Conservation (phyloP, 92 coral and sea anemone species). For the Paragorgia papillata region DNA sequence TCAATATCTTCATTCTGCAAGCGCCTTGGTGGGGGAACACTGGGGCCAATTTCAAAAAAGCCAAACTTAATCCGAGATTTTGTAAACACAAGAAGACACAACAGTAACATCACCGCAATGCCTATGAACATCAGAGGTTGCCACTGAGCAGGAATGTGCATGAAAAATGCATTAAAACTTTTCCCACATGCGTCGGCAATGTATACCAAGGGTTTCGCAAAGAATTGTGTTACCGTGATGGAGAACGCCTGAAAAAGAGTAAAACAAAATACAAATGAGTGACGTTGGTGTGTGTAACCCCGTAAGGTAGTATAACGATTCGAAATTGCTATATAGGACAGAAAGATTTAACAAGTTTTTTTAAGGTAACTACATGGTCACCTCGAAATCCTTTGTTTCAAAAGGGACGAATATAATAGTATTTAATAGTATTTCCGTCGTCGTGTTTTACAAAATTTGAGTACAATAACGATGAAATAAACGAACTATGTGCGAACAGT, state of each 20-base stretch:
- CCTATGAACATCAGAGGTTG: slow-evolving; percentile 85
- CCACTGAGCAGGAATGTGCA: slow-evolving; percentile 89
- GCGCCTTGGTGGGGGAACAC: neutral
- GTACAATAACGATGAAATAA: too few species aligned
- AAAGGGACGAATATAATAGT: too few species aligned
- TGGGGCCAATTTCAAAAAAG: slow-evolving; percentile 32
- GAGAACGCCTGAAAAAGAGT: slow-evolving; percentile 72
- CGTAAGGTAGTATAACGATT: too few species aligned
- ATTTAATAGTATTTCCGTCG: too few species aligned
- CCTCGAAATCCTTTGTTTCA: too few species aligned
- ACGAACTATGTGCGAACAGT: too few species aligned
- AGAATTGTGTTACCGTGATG: slow-evolving; percentile 75
- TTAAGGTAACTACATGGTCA: too few species aligned
- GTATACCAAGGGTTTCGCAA: slow-evolving; percentile 81
- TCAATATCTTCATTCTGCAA: neutral
- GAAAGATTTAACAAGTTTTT: too few species aligned
- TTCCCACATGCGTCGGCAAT: slow-evolving; percentile 89
- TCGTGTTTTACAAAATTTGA: too few species aligned
- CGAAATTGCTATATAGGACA: too few species aligned
- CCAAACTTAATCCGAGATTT: slow-evolving; percentile 37
- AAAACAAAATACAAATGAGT: neutral
- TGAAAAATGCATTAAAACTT: slow-evolving; percentile 86
- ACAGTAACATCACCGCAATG: slow-evolving; percentile 52
- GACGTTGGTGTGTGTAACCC: too few species aligned
- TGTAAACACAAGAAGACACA: slow-evolving; percentile 62